A percentile compares a stretch with the other conserved stretches of the same genome.
These are phyloP conservation scores for Cyrtonyx montezumae DNA, from an alignment of 2,113 vertebrate genomes.

Conservation along the genomic window DNA sequence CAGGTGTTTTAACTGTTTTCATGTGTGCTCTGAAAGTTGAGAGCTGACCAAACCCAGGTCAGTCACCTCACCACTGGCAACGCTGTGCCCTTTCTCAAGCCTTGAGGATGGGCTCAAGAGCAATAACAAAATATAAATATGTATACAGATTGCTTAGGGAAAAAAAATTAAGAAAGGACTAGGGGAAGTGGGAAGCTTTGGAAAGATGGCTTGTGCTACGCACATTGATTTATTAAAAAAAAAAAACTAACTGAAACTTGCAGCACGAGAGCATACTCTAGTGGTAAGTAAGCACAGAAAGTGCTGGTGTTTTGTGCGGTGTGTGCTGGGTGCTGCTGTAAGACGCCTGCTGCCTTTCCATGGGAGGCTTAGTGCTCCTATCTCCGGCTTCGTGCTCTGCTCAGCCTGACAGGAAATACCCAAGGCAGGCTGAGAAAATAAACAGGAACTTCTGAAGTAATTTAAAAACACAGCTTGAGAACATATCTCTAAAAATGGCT, in stretches of 20 bases:
- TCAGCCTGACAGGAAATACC: conserved; percentile 14
- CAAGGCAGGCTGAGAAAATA: conserved; percentile 64
- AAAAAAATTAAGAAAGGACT: background rate
- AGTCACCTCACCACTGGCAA: background rate
- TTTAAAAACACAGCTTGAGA: conserved; percentile 40
- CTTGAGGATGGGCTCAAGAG: background rate
- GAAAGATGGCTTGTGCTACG: background rate
- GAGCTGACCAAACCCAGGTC: background rate
- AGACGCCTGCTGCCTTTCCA: background rate
- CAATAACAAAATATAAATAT: background rate
- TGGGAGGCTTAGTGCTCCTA: background rate
- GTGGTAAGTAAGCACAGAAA: conserved; percentile 70
- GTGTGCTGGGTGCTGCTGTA: background rate
- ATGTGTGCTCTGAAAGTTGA: background rate
- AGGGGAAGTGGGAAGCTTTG: background rate
- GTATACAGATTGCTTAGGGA: no score
- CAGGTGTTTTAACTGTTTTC: background rate
- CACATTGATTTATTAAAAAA: background rate
- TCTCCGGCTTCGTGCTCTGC: background rate
- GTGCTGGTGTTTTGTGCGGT: background rate
- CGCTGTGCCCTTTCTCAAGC: background rate
- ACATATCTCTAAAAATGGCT: conserved; percentile 10
- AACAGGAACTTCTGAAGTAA: conserved; percentile 73
- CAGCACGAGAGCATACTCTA: conserved; percentile 79
- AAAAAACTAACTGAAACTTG: conserved; percentile 23